Evolutionary conservation across 2,797 vertebrate species (phyloP).

Genomic region (Babyrousa celebensis): DNA sequence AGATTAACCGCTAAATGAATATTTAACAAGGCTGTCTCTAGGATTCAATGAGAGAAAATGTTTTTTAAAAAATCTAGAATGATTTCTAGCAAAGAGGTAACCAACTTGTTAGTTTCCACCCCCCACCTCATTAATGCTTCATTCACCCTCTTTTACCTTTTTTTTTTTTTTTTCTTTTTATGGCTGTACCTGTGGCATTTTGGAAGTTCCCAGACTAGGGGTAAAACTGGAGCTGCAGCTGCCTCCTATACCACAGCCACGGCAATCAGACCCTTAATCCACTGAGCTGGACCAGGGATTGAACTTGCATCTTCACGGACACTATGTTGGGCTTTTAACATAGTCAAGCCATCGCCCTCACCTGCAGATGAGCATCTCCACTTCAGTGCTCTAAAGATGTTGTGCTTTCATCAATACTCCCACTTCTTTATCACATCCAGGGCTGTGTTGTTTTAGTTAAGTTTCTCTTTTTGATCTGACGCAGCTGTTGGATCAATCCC

Average conservation of each 20-base stretch:
- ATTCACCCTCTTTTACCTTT: not conserved
- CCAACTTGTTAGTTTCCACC: not conserved
- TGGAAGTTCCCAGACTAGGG: too few species aligned
- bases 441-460: not conserved
- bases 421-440: not conserved
- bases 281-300: too few species aligned
- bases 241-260: too few species aligned
- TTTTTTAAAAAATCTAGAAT: not conserved
- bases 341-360: not conserved
- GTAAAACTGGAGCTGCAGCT: too few species aligned
- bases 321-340: too few species aligned
- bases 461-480: slow-evolving; percentile 43
- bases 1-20: not conserved
- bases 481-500: not conserved
- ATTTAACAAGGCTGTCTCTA: not conserved
- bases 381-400: not conserved
- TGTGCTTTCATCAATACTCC: not conserved
- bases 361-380: not conserved
- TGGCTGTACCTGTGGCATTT: not conserved
- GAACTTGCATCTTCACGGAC: too few species aligned
- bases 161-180: not conserved
- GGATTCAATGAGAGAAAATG: not conserved
- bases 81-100: not conserved
- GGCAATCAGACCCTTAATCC: too few species aligned
- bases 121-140: not conserved